Evolutionary conservation across 2,797 vertebrate genomes (phyloP).

Genomic region (Arrhamphus sclerolepis): DNA sequence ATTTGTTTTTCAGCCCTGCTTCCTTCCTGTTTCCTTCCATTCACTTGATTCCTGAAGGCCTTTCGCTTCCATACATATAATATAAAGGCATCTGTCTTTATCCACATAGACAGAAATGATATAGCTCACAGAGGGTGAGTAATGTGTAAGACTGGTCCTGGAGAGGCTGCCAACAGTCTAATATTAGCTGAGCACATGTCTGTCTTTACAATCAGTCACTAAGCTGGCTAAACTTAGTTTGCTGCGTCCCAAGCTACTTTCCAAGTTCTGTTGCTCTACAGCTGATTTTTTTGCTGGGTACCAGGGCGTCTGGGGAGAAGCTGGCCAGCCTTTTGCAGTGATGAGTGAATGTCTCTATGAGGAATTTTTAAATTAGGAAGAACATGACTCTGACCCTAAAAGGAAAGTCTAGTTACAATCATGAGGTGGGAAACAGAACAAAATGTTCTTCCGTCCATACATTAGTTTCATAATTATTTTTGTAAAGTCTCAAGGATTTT

Average conservation of each 20-base stretch:
- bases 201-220: conserved; percentile 74
- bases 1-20: conserved; percentile 28
- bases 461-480: conserved; percentile 14
- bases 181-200: conserved; percentile 80
- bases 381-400: conserved; percentile 55
- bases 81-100: conserved; percentile 20
- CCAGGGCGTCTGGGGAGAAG: conserved; percentile 44
- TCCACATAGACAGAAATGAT: conserved; percentile 54
- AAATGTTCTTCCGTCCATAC: conserved; percentile 43
- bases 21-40: conserved; percentile 52
- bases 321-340: conserved; percentile 31
- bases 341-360: conserved; percentile 48
- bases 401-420: conserved; percentile 45
- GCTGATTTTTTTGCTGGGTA: conserved; percentile 60
- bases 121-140: conserved; percentile 40
- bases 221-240: conserved; percentile 77
- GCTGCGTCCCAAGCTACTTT: conserved; percentile 57
- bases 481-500: conserved; percentile 14
- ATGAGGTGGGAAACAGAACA: conserved; percentile 43
- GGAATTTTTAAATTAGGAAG: conserved; percentile 48
- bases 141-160: conserved; percentile 57
- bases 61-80: conserved; percentile 36
- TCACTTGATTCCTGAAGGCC: conserved; percentile 47
- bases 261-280: conserved; percentile 43
- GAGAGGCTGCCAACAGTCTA: conserved; percentile 72